A percentile compares a stretch with the other conserved stretches of the same genome.
These are phyloP conservation scores for Popillia japonica DNA, from an alignment of 1,140 invertebrate genomes.

Conservation along the genomic window DNA sequence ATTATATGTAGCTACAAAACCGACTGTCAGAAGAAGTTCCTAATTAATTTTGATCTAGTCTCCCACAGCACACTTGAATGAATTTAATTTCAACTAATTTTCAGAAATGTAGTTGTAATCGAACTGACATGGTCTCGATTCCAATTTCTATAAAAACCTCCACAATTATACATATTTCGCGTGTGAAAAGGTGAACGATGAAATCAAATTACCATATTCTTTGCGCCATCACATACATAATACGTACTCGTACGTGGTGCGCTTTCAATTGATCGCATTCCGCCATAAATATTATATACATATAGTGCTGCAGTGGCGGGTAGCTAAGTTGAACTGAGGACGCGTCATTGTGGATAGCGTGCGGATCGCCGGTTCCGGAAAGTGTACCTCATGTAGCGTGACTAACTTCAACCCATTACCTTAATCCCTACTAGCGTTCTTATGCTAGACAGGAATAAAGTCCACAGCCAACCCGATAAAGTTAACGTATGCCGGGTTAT, in stretches of 20 bases:
- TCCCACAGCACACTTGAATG: no score
- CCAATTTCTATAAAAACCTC: no score
- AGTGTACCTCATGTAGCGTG: conserved; percentile 31
- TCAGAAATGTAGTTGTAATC: no score
- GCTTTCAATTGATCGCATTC: conserved; percentile 18
- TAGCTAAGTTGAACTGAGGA: neutral
- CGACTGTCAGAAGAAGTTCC: no score
- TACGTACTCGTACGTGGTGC: neutral
- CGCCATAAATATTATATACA: neutral
- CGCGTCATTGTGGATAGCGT: conserved; percentile 9
- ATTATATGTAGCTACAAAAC: no score
- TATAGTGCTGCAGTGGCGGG: neutral
- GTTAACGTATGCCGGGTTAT: conserved; percentile 26
- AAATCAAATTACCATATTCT: conserved; percentile 9
- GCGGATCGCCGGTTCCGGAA: conserved; percentile 17
- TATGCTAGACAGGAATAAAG: conserved; percentile 30
- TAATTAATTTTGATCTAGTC: no score
- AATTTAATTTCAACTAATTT: no score
- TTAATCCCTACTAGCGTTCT: conserved; percentile 27
- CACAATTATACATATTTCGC: neutral
- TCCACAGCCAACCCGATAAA: conserved; percentile 21
- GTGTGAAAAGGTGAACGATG: neutral
- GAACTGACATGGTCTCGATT: no score
- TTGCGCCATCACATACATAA: neutral
- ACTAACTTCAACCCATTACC: conserved; percentile 31